phyloP scores from a whole-genome alignment of 2,797 vertebrate genomes.

The Pagetopsis macropterus region DNA sequence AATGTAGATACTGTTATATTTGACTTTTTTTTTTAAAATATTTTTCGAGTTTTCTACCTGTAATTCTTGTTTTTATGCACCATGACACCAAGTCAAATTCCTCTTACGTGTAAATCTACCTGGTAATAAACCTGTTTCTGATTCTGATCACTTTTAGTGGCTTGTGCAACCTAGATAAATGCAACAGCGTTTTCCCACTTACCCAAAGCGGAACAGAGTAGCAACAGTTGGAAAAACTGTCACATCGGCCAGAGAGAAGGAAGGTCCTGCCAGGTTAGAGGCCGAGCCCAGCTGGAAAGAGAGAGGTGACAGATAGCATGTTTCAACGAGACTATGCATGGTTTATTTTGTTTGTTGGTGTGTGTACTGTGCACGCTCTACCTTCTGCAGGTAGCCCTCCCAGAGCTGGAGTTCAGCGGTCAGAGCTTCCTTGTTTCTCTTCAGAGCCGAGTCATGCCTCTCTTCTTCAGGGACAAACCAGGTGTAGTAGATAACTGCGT shows the following conservation, averaged over 20 bases:
- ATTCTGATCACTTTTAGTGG: not conserved
- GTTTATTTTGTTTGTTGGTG: not conserved
- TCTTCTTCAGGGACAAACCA: slow-evolving; percentile 76
- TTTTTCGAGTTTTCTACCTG: too few relatives aligned
- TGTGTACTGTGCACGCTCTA: slow-evolving; percentile 19
- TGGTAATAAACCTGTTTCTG: too few relatives aligned
- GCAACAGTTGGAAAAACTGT: slow-evolving; percentile 74
- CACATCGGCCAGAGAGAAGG: slow-evolving; percentile 80
- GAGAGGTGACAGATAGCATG: not conserved
- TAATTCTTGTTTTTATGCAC: too few relatives aligned
- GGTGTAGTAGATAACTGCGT: slow-evolving; percentile 65
- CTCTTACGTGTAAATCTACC: too few relatives aligned
- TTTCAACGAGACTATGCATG: not conserved
- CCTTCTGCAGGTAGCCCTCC: slow-evolving; percentile 81
- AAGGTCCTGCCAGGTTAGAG: slow-evolving; percentile 66
- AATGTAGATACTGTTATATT: too few relatives aligned
- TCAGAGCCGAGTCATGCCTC: slow-evolving; percentile 73
- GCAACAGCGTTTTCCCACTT: slow-evolving; percentile 15
- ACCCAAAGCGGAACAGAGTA: slow-evolving; percentile 75
- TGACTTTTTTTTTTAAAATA: too few relatives aligned
- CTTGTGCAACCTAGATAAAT: not conserved
- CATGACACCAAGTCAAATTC: too few relatives aligned
- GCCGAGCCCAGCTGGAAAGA: slow-evolving; percentile 51
- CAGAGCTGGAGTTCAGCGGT: slow-evolving; percentile 74
- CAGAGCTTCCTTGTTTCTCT: slow-evolving; percentile 72